Evolutionary conservation across 2,888 invertebrate species (phyloP).

Genomic region (Tachystola acroxantha): DNA sequence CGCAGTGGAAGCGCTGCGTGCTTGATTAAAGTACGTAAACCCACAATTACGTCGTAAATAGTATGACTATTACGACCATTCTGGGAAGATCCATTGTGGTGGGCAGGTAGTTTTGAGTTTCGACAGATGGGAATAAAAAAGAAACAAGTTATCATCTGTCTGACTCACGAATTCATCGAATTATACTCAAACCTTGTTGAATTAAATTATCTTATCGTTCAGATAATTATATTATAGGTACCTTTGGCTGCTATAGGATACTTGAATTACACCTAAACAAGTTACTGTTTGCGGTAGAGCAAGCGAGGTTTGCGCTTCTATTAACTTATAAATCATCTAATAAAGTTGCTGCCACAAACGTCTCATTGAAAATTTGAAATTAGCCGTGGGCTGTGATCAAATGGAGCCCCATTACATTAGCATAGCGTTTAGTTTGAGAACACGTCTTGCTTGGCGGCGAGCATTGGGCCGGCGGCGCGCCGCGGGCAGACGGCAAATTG

Average conservation of each 20-base stretch:
- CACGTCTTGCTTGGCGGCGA: slow-evolving; percentile 42
- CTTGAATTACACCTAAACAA: neutral
- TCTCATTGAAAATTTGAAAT: slow-evolving; percentile 71
- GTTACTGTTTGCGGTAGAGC: slow-evolving; percentile 1
- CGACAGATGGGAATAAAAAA: slow-evolving; percentile 9
- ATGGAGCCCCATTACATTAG: slow-evolving; percentile 72
- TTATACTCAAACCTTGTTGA: slow-evolving; percentile 6
- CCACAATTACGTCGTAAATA: slow-evolving; percentile 32
- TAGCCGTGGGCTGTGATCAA: slow-evolving; percentile 69
- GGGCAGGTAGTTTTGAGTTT: slow-evolving; percentile 15
- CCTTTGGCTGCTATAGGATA: neutral
- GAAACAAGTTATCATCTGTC: slow-evolving; percentile 10
- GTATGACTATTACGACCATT: slow-evolving; percentile 27
- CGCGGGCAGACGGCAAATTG: slow-evolving; percentile 57
- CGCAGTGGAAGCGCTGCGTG: slow-evolving; percentile 15
- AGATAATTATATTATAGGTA: neutral
- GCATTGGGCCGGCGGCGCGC: slow-evolving; percentile 29
- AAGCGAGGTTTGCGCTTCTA: slow-evolving; percentile 19
- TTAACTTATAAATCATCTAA: slow-evolving; percentile 46
- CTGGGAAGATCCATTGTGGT: slow-evolving; percentile 29
- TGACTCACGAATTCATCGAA: slow-evolving; percentile 14
- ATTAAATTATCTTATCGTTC: slow-evolving; percentile 2
- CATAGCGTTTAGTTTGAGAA: slow-evolving; percentile 71
- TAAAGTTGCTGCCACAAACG: slow-evolving; percentile 57
- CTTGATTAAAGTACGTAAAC: slow-evolving; percentile 20